These are phyloP conservation scores for Hipposideros larvatus DNA, from an alignment of 2,797 vertebrate genomes.

Conservation along the genomic window DNA sequence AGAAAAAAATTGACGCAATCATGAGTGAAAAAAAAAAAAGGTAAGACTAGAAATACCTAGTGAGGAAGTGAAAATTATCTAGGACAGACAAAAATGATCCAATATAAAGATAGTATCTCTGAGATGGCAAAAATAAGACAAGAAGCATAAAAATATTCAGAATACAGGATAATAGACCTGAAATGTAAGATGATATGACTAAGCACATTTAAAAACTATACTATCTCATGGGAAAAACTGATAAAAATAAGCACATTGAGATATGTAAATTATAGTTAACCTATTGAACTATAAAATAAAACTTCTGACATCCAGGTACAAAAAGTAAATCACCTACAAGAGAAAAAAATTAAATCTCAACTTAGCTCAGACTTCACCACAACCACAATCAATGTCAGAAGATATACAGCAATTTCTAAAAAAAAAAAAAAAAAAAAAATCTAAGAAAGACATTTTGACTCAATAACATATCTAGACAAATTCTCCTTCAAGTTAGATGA, in stretches of 20 bases:
- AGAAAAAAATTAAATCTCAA: constrained; percentile 15
- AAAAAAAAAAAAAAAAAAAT: background rate
- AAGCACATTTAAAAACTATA: background rate
- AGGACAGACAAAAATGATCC: background rate
- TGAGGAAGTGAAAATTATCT: background rate
- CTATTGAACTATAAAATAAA: background rate
- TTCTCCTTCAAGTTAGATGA: background rate
- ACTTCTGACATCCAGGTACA: background rate
- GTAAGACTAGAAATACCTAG: background rate
- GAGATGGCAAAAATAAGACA: background rate
- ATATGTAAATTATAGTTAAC: background rate
- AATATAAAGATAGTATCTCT: background rate
- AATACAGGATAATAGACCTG: background rate
- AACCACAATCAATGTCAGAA: background rate
- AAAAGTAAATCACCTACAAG: background rate
- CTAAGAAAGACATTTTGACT: background rate
- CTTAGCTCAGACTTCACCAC: background rate
- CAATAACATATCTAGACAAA: background rate
- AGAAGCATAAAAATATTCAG: background rate
- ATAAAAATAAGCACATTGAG: background rate
- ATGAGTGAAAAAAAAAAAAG: background rate
- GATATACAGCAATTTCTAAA: background rate
- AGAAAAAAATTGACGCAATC: background rate
- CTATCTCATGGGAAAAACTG: background rate
- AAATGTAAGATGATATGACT: background rate